Evolutionary conservation across 2,888 invertebrate genomes (phyloP), one percentile per base, ranked within the genome.

Genomic region (Torymus aiolomorphi): DNA sequence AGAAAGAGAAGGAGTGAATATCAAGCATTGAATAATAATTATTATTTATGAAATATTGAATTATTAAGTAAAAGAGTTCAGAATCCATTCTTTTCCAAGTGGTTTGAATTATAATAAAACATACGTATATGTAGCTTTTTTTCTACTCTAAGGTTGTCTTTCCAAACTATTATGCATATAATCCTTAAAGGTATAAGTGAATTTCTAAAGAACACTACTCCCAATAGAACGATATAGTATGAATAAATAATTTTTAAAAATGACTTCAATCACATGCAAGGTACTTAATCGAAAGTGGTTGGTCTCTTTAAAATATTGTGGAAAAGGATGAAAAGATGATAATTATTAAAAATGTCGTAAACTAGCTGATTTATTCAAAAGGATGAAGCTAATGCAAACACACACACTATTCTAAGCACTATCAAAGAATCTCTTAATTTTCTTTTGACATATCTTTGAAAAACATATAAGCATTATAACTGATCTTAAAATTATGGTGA

Each of bases 1-100:
- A 89, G 90, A 90, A 90, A 90, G 90, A 90, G 90, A 90, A 90
- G 90, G 90, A 90, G 90, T 88, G 89, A 89, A 88, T 88, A 88
- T 88, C 88, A 90, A 90, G 88, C 89, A 89, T 85, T 83, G 82
- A 84, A 83, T 82, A 80, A 80, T 82, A 85, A 83, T 75, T 78
- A 80, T 77, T 78, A 79, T 73, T 78, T 69, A 81, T 77, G 72
- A 73, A 76, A 73, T 70, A 70, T 66, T 65, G 74, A 80, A 75
- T 80, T 71, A 80, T 77, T 77, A 74, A 77, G 51, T 80, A 77
- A 73, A 42, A 79, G 61, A 74, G 57, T 51, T 78, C 56, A 67
- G 57, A 80, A 76, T 80, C n/a, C 76, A 77, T 77, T 72, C 49
- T 69, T 76, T 69, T 77, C 54, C 73, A 73, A 73, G 69, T 80